A percentile compares a stretch with the other conserved stretches of the same genome.
These are phyloP conservation scores for Pandemis corylana DNA, from an alignment of 2,888 invertebrate genomes.

Conservation along the genomic window DNA sequence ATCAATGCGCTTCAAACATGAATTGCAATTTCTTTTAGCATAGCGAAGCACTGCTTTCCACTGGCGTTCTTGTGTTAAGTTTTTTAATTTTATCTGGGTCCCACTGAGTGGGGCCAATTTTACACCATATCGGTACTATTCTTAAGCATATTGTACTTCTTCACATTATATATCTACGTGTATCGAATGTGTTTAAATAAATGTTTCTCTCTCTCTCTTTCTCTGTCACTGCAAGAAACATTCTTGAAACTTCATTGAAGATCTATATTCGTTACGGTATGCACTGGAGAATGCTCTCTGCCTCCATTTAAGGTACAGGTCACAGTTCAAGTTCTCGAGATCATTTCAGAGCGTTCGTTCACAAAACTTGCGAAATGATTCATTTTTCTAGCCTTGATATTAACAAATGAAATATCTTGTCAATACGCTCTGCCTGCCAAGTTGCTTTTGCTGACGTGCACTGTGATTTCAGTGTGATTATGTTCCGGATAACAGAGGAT, in stretches of 20 bases:
- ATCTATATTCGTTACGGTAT: not conserved
- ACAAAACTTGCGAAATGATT: constrained; percentile 36
- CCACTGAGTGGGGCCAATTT: too few species aligned
- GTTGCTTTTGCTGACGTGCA: constrained; percentile 10
- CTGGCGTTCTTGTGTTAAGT: too few species aligned
- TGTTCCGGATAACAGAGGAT: not conserved
- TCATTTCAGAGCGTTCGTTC: constrained; percentile 22
- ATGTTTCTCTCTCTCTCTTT: too few species aligned
- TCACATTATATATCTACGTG: too few species aligned
- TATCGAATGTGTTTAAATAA: too few species aligned
- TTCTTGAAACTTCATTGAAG: constrained; percentile 17
- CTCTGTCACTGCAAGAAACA: not conserved
- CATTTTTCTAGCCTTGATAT: constrained; percentile 41
- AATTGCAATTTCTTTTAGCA: not conserved
- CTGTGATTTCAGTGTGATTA: not conserved
- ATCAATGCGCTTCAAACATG: too few species aligned
- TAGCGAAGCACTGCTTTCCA: too few species aligned
- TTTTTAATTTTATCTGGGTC: too few species aligned
- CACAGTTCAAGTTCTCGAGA: constrained; percentile 34
- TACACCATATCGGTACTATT: too few species aligned
- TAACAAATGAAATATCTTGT: constrained; percentile 37
- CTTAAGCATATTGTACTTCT: too few species aligned
- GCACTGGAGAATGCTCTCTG: constrained; percentile 35
- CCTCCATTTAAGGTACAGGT: constrained; percentile 29
- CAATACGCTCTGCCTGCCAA: constrained; percentile 24